These are phyloP conservation scores for Rhabdophis nuchalis DNA, from an alignment of 2,797 vertebrate species.

Conservation along the genomic window DNA sequence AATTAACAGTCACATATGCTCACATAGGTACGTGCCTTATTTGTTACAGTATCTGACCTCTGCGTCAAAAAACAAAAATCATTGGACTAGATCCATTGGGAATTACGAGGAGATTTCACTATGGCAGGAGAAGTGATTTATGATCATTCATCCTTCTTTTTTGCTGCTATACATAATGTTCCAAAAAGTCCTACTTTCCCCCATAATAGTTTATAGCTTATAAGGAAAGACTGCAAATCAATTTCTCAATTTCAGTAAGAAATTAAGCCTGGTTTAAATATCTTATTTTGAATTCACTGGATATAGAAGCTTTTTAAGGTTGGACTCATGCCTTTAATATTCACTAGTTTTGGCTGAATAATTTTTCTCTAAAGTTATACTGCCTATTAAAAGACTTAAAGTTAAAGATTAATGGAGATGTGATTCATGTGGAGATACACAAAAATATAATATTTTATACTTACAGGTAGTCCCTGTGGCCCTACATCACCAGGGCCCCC, in stretches of 20 bases:
- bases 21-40: background rate
- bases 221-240: background rate
- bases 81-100: background rate
- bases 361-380: constrained; percentile 18
- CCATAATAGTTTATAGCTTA: background rate
- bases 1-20: background rate
- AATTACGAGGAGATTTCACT: background rate
- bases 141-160: background rate
- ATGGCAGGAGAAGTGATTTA: background rate
- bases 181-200: background rate
- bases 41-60: background rate
- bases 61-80: background rate
- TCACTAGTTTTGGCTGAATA: background rate
- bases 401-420: background rate
- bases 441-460: constrained; percentile 61
- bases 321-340: background rate
- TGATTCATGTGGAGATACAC: background rate
- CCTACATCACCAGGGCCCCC: constrained; percentile 84
- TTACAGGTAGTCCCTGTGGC: constrained; percentile 83
- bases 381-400: constrained; percentile 14
- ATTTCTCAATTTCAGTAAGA: background rate
- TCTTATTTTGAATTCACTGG: background rate
- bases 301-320: background rate
- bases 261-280: background rate
- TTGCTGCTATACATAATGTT: background rate